A percentile compares a stretch with the other conserved stretches of the same genome.
phyloP scores from a whole-genome alignment of 2,797 vertebrate genomes.

The Cheirogaleus major region DNA sequence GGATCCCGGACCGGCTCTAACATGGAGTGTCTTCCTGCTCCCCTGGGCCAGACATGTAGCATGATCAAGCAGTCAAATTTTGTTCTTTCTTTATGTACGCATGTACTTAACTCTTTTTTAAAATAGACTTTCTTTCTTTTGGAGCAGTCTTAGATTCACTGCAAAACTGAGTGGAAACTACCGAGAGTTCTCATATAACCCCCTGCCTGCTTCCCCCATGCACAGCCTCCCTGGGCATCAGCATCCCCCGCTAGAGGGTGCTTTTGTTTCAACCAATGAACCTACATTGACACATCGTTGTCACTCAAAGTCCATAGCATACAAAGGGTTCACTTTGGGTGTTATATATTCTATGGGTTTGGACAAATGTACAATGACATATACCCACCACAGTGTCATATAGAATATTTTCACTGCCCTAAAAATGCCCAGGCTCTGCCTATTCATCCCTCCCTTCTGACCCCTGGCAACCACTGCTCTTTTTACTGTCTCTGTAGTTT shows the following conservation, averaged over 20 bases:
- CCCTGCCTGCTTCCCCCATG: background rate
- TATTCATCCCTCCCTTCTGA: background rate
- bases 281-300: background rate
- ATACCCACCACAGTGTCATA: background rate
- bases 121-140: background rate
- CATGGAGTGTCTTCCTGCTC: background rate
- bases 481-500: background rate
- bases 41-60: accelerated
- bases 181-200: background rate
- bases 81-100: background rate
- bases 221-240: background rate
- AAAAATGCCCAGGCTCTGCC: background rate
- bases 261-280: background rate
- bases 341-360: background rate
- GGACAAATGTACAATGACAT: background rate
- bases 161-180: background rate
- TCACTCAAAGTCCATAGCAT: background rate
- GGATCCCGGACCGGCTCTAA: background rate
- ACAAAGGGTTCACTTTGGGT: background rate
- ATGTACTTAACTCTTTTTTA: background rate
- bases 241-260: background rate
- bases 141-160: background rate
- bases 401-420: background rate
- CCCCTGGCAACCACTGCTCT: background rate
- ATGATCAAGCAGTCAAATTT: background rate